Base-by-base conservation (phyloP, 1,140 invertebrate genomes). In the Aphis gossypii region DNA sequence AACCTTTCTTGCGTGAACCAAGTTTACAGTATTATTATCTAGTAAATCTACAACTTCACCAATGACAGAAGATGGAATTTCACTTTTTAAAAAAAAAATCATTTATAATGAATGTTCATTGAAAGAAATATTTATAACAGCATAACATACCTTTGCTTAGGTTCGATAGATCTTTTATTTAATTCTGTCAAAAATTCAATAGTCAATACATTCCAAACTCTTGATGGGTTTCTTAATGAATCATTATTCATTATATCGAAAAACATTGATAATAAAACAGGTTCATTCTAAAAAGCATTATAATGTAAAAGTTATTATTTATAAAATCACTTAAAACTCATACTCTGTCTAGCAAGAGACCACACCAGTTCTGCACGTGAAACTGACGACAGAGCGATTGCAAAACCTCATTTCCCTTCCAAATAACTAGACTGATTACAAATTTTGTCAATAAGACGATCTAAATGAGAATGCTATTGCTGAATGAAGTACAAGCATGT, bases 161-260 rank as follows among this genome's bases (percentile, higher is more conserved):
- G 83, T 94, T 96, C 94, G 18, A 97, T 94, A 94, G 97, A 96
- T 54, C 96, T 95, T 94, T 97, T 96, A 94, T 98, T 96, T 87
- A 97, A 94, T 94, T 96, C 95, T 56, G 96, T 96, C 23, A 97
- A 94, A 35, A 98, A 94, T 90, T 97, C 96, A 94, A 96, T 97
- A 7, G 97, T 95, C 84, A 98, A 94, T 94, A 98, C 95, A 95
- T 97, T 97, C 4, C 96, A 96, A 6, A 97, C 95, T 94, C 96
- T 95, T 94, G 96, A 96, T 30, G 96, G 95, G 92, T 96, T 95
- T 94, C 96, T 95, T 54, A 95, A 95, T 35, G 94, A 94, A 83
- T 96, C 94, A 82, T 94, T 94, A 60, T 95, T 94, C n/a, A 96
- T 95, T 8, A 97, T 96, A 54, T 96, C 95, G 84, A 96, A 94